Conservation (phyloP, 37 sponge, comb jelly and placozoan genomes). For the Corticium candelabrum region DNA sequence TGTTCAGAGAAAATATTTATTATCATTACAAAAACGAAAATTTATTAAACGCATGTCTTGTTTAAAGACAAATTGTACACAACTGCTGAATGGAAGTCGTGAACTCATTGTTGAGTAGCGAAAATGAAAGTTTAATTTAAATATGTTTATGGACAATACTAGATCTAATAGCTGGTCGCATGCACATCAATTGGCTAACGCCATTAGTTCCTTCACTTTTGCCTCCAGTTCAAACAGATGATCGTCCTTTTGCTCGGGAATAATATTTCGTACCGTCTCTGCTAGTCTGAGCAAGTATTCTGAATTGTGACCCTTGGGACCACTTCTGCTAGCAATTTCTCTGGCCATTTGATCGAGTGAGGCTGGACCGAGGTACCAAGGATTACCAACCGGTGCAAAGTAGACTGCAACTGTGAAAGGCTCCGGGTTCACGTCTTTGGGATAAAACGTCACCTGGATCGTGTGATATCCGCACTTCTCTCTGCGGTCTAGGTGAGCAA, state of each 20-base stretch:
- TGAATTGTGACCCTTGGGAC: slow-evolving; percentile 72
- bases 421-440: not conserved
- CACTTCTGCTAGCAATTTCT: slow-evolving; percentile 49
- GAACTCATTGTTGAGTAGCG: too few relatives aligned
- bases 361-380: slow-evolving; percentile 68
- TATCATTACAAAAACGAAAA: too few relatives aligned
- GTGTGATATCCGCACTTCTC: slow-evolving; percentile 75
- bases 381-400: slow-evolving; percentile 68
- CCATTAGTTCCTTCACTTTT: not conserved
- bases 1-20: too few relatives aligned
- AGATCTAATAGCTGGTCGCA: too few relatives aligned
- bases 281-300: slow-evolving; percentile 81
- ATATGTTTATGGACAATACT: too few relatives aligned
- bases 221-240: slow-evolving; percentile 37
- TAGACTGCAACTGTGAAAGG: slow-evolving; percentile 56
- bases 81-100: too few relatives aligned
- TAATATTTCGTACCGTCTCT: slow-evolving; percentile 40
- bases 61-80: too few relatives aligned
- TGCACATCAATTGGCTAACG: too few relatives aligned
- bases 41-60: too few relatives aligned
- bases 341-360: slow-evolving; percentile 43
- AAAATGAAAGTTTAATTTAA: too few relatives aligned
- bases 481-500: slow-evolving; percentile 58
- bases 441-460: slow-evolving; percentile 53
- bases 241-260: slow-evolving; percentile 28